These are phyloP conservation scores for Manacus vitellinus DNA, from an alignment of 2,113 vertebrate genomes.

Conservation along the genomic window DNA sequence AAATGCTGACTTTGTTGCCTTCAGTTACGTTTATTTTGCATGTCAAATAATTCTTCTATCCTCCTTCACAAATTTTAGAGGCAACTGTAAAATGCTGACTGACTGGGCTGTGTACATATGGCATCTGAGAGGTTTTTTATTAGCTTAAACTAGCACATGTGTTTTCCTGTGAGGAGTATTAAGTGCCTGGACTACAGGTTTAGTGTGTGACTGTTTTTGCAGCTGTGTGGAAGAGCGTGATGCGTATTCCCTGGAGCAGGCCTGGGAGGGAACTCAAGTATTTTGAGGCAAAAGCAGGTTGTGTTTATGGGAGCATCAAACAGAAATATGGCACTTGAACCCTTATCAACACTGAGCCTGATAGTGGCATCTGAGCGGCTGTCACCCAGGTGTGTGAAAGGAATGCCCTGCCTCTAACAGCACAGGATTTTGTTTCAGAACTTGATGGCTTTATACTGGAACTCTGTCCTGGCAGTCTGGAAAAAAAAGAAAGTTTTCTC, in stretches of 20 bases:
- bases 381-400: constrained; percentile 14
- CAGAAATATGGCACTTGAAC: constrained; percentile 51
- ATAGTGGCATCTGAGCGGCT: background rate
- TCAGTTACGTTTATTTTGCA: constrained; percentile 22
- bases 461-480: background rate
- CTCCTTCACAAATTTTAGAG: constrained; percentile 37
- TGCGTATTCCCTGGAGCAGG: constrained; percentile 58
- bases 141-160: constrained; percentile 41
- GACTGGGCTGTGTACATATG: constrained; percentile 11
- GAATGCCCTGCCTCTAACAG: background rate
- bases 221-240: constrained; percentile 69
- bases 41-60: constrained; percentile 12
- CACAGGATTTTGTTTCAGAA: background rate
- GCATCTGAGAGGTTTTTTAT: constrained; percentile 54
- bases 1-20: constrained; percentile 36
- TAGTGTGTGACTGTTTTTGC: constrained; percentile 67
- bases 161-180: constrained; percentile 67
- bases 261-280: constrained; percentile 45
- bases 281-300: constrained; percentile 44
- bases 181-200: constrained; percentile 67
- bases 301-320: constrained; percentile 60
- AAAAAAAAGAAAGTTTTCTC: background rate
- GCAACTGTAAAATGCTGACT: constrained; percentile 46
- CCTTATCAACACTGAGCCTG: background rate
- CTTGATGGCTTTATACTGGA: background rate